These are phyloP conservation scores for Mirounga angustirostris DNA, from an alignment of 2,113 vertebrate species.

Conservation along the genomic window DNA sequence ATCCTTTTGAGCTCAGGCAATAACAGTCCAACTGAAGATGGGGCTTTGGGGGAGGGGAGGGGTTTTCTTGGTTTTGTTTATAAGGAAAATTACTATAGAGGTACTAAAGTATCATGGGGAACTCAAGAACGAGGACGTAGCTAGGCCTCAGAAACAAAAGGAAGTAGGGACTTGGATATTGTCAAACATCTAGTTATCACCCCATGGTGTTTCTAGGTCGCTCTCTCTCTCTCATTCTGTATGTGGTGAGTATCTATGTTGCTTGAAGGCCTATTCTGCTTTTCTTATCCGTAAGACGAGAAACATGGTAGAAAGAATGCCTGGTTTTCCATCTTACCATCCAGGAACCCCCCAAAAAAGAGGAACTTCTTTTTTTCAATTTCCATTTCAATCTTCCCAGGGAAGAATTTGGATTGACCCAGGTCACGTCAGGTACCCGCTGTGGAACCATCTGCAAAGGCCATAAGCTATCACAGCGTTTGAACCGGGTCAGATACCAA, in stretches of 20 bases:
- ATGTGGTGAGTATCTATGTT: rapidly evolving
- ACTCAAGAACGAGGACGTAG: background rate
- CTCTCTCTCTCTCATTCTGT: background rate
- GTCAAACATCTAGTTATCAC: rapidly evolving
- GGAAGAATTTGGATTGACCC: background rate
- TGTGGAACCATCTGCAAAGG: background rate
- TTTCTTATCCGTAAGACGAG: background rate
- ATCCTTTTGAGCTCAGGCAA: background rate
- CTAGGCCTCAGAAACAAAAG: background rate
- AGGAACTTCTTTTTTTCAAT: background rate
- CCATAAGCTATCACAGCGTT: rapidly evolving
- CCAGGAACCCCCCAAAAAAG: background rate
- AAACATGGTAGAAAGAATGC: background rate
- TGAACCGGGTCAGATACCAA: background rate
- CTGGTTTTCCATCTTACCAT: background rate
- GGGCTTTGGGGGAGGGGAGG: rapidly evolving
- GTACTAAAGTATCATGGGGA: background rate
- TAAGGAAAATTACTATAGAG: background rate
- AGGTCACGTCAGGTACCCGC: background rate
- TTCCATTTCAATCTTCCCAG: background rate
- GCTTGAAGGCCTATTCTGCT: background rate
- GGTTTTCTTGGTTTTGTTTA: background rate
- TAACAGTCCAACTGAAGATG: background rate
- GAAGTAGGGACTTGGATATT: background rate
- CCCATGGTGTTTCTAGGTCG: rapidly evolving